These are phyloP conservation scores for Iselma pallidipennis DNA, from an alignment of 2,888 invertebrate species.

Conservation along the genomic window DNA sequence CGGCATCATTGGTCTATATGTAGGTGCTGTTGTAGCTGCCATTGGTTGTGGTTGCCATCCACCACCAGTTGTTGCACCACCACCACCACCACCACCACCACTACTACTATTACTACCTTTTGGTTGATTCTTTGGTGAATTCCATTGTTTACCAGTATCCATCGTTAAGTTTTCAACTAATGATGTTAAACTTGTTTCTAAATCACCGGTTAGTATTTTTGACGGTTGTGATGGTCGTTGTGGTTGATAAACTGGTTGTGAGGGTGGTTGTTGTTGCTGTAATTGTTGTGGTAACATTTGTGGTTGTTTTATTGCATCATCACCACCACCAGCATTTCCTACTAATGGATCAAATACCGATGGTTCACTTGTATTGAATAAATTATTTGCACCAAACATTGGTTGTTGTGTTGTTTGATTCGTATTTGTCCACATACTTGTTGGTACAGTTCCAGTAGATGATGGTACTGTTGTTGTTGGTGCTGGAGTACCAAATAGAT, in stretches of 20 bases:
- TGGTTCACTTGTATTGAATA: slow-evolving; percentile 58
- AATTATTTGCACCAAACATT: slow-evolving; percentile 49
- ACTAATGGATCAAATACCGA: slow-evolving; percentile 64
- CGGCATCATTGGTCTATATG: slow-evolving; percentile 70
- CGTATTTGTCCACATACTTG: slow-evolving; percentile 47
- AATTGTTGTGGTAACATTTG: slow-evolving; percentile 61
- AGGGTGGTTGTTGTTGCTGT: slow-evolving; percentile 19
- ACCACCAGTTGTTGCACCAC: slow-evolving; percentile 63
- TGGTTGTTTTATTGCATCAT: slow-evolving; percentile 47
- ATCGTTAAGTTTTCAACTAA: slow-evolving; percentile 92
- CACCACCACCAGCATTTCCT: too few species aligned
- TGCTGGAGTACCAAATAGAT: slow-evolving; percentile 36
- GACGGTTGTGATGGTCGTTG: slow-evolving; percentile 48
- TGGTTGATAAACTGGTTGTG: slow-evolving; percentile 40
- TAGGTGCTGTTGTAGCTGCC: slow-evolving; percentile 83
- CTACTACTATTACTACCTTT: slow-evolving; percentile 67
- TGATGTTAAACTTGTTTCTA: slow-evolving; percentile 92
- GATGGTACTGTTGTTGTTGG: slow-evolving; percentile 35
- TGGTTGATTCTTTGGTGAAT: slow-evolving; percentile 71
- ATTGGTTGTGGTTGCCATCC: slow-evolving; percentile 86
- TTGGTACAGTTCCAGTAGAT: slow-evolving; percentile 40
- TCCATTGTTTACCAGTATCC: slow-evolving; percentile 82
- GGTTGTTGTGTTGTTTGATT: slow-evolving; percentile 30
- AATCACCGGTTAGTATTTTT: slow-evolving; percentile 84
- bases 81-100: too few species aligned